Conservation (phyloP, 2,113 vertebrate genomes). For the Heliornis fulica region DNA sequence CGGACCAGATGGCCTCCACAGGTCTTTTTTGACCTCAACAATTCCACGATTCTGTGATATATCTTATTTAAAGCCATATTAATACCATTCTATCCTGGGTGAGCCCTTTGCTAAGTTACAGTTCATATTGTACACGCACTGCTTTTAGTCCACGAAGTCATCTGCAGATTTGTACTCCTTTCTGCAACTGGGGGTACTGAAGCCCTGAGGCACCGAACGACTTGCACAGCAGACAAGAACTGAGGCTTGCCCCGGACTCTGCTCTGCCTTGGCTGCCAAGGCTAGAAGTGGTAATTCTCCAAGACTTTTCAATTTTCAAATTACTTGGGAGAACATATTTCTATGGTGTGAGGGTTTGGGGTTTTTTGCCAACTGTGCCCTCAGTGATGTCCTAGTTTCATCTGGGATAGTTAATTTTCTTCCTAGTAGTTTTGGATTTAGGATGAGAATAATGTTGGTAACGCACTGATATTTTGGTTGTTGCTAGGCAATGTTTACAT, state of each 20-base stretch:
- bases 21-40: neutral
- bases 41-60: neutral
- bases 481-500: too few relatives aligned
- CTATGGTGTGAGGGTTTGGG: too few relatives aligned
- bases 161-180: neutral
- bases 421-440: too few relatives aligned
- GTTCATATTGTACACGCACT: neutral
- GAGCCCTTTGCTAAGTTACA: neutral
- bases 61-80: neutral
- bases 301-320: neutral
- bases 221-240: neutral
- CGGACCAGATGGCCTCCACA: neutral
- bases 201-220: neutral
- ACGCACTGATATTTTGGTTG: too few relatives aligned
- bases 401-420: too few relatives aligned
- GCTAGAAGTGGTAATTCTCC: neutral
- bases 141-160: neutral
- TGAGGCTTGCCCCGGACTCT: neutral
- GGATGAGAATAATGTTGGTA: too few relatives aligned
- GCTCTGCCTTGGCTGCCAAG: neutral
- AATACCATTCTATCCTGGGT: neutral
- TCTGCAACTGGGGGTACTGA: neutral
- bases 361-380: neutral
- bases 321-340: neutral
- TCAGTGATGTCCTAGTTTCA: neutral